A percentile compares a stretch with the other conserved stretches of the same genome.
These are phyloP conservation scores for Mormyrops boulengeri DNA, from an alignment of 2,797 vertebrate genomes.

Conservation along the genomic window DNA sequence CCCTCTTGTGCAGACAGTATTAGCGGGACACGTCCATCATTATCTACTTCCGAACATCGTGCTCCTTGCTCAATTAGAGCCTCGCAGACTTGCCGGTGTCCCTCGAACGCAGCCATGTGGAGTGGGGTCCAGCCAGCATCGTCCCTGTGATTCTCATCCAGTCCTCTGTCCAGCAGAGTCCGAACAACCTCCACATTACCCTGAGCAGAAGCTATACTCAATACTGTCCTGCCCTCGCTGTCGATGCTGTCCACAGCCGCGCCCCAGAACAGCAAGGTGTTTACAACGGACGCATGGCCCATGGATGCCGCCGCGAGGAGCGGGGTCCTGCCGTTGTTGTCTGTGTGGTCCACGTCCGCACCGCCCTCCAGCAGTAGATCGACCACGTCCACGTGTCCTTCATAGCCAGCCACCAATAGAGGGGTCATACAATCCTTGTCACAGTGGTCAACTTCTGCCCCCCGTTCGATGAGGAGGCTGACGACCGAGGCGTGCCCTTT, in stretches of 20 bases:
- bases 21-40: slow-evolving; percentile 88
- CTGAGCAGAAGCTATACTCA: slow-evolving; percentile 95
- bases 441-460: slow-evolving; percentile 92
- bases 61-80: slow-evolving; percentile 97
- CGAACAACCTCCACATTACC: slow-evolving; percentile 97
- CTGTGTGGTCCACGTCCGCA: slow-evolving; percentile 92
- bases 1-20: slow-evolving; percentile 91
- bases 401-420: slow-evolving; percentile 90
- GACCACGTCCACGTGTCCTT: slow-evolving; percentile 94
- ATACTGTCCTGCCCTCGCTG: slow-evolving; percentile 89
- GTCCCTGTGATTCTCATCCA: slow-evolving; percentile 96
- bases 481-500: slow-evolving; percentile 93
- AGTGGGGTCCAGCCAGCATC: slow-evolving; percentile 96
- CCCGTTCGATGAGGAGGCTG: slow-evolving; percentile 87
- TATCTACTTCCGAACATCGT: slow-evolving; percentile 88
- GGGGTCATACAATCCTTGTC: slow-evolving; percentile 99
- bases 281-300: slow-evolving; percentile 93
- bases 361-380: slow-evolving; percentile 94
- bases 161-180: slow-evolving; percentile 94
- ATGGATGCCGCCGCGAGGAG: slow-evolving; percentile 96
- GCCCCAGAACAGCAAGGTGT: slow-evolving; percentile 93
- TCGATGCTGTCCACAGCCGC: slow-evolving; percentile 96
- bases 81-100: slow-evolving; percentile 87
- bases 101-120: slow-evolving; percentile 96
- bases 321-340: slow-evolving; percentile 91